Conservation (phyloP, 2,113 vertebrate species). For the Narcine bancroftii region DNA sequence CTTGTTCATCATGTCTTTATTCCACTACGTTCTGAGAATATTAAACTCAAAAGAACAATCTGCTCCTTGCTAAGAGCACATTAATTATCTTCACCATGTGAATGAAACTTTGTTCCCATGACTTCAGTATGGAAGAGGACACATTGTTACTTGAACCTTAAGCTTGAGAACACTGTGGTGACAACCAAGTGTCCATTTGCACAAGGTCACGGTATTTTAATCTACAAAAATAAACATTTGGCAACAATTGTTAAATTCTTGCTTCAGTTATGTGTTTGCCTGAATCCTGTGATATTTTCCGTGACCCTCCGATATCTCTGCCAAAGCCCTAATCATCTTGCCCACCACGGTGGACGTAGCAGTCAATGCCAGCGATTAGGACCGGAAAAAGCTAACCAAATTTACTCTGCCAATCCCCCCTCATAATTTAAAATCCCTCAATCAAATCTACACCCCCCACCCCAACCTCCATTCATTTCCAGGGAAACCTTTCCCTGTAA, state of each 20-base stretch:
- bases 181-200: not conserved
- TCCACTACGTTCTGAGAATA: not conserved
- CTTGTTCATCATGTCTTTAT: not conserved
- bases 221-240: not conserved
- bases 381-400: too few relatives aligned
- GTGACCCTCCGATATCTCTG: too few relatives aligned
- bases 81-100: not conserved
- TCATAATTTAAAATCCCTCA: too few relatives aligned
- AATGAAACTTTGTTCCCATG: not conserved
- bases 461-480: too few relatives aligned
- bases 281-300: not conserved
- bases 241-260: not conserved
- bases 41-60: not conserved
- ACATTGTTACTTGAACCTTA: not conserved
- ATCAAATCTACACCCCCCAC: too few relatives aligned
- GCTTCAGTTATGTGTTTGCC: not conserved
- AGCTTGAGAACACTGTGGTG: not conserved
- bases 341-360: too few relatives aligned
- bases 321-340: too few relatives aligned
- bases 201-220: not conserved
- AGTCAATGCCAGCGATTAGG: too few relatives aligned
- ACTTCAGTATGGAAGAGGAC: too few relatives aligned
- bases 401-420: too few relatives aligned
- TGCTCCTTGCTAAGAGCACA: not conserved
- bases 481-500: too few relatives aligned